phyloP scores from a whole-genome alignment of 2,888 invertebrate species.

The Hypsopygia costalis region DNA sequence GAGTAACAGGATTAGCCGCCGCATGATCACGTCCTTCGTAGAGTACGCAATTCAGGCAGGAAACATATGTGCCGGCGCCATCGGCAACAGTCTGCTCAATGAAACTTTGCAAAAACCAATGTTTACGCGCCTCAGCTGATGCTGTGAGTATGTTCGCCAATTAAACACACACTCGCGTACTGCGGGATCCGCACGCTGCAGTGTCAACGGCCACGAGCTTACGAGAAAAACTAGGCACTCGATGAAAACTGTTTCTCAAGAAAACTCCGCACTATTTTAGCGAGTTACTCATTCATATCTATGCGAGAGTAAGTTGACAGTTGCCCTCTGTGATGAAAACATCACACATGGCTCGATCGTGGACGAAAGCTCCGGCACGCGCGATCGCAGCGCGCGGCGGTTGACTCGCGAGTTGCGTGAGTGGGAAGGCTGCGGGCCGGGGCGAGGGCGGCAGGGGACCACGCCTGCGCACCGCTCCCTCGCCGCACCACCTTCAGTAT shows the following conservation, averaged over 20 bases:
- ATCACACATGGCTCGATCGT: conserved; percentile 70
- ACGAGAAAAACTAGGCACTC: conserved; percentile 69
- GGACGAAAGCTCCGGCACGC: conserved; percentile 52
- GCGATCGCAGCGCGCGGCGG: conserved; percentile 75
- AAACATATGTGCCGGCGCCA: conserved; percentile 46
- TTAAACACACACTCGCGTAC: conserved; percentile 78
- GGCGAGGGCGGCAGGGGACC: conserved; percentile 48
- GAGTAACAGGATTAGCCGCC: conserved; percentile 59
- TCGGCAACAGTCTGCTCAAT: conserved; percentile 50
- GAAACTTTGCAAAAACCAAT: conserved; percentile 45
- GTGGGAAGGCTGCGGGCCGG: conserved; percentile 41
- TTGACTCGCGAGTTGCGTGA: conserved; percentile 75
- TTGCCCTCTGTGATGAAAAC: conserved; percentile 68
- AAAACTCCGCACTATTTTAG: conserved; percentile 30
- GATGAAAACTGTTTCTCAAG: conserved; percentile 58
- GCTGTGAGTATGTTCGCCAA: conserved; percentile 62
- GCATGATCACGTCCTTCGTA: conserved; percentile 53
- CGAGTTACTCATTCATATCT: conserved; percentile 55
- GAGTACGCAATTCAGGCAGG: conserved; percentile 42
- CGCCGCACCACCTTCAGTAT: conserved; percentile 77
- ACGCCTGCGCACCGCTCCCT: conserved; percentile 69
- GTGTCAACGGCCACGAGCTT: conserved; percentile 76
- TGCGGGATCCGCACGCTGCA: conserved; percentile 77
- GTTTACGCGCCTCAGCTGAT: conserved; percentile 77
- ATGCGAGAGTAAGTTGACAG: conserved; percentile 49